Evolutionary conservation across 2,797 vertebrate genomes (phyloP).

Genomic region (Phrynocephalus forsythii): DNA sequence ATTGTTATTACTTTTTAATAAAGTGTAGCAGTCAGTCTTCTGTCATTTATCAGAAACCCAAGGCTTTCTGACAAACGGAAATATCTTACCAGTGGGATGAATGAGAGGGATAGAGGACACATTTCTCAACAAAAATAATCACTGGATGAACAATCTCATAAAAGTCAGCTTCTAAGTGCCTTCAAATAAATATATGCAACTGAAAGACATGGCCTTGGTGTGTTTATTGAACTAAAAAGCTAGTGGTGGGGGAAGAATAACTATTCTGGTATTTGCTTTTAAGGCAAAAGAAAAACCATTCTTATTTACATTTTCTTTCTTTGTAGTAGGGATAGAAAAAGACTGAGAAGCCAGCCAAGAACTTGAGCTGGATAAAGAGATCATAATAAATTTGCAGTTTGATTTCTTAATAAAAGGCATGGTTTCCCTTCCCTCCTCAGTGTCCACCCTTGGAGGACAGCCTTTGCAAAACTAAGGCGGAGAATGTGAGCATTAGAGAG

Average conservation of each 20-base stretch:
- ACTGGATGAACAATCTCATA: slow-evolving; percentile 84
- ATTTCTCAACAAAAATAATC: slow-evolving; percentile 88
- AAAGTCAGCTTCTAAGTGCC: slow-evolving; percentile 83
- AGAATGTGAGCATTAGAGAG: background rate
- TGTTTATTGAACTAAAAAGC: slow-evolving; percentile 70
- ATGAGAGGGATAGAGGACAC: slow-evolving; percentile 83
- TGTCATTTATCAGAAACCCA: slow-evolving; percentile 94
- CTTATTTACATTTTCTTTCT: slow-evolving; percentile 45
- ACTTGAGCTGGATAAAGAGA: slow-evolving; percentile 23
- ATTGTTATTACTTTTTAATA: slow-evolving; percentile 99
- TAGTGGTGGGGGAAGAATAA: slow-evolving; percentile 45
- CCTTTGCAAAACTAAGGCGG: background rate
- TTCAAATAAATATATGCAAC: slow-evolving; percentile 80
- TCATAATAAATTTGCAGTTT: slow-evolving; percentile 20
- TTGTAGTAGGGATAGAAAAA: slow-evolving; percentile 25
- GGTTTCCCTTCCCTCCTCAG: background rate
- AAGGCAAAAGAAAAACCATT: slow-evolving; percentile 24
- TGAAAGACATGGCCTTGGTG: slow-evolving; percentile 73
- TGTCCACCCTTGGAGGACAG: background rate
- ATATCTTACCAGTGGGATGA: slow-evolving; percentile 86
- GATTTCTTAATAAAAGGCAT: slow-evolving; percentile 23
- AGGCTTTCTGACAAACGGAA: slow-evolving; percentile 87
- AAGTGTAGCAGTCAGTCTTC: slow-evolving; percentile 98
- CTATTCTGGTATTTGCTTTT: slow-evolving; percentile 63
- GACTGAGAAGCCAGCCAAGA: background rate